Evolutionary conservation across 1,140 invertebrate genomes (phyloP).

Genomic region (Drosophila nasuta): DNA sequence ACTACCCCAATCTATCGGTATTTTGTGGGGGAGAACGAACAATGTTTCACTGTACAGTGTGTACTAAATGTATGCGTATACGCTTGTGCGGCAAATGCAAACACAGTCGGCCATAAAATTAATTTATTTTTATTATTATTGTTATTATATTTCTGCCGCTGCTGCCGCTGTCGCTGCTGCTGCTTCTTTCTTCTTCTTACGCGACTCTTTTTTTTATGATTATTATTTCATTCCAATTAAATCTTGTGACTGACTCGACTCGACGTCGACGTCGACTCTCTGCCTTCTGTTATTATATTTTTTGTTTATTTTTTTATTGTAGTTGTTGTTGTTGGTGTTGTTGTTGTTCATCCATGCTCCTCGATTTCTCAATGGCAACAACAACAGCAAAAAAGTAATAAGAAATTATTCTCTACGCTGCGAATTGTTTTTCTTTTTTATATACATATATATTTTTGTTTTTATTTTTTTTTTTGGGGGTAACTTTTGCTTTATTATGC

Average conservation of each 20-base stretch:
- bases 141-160: slow-evolving; percentile 70
- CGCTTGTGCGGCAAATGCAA: slow-evolving; percentile 28
- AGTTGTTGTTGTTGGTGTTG: slow-evolving; percentile 44
- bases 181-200: slow-evolving; percentile 24
- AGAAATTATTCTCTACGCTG: slow-evolving; percentile 40
- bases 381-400: slow-evolving; percentile 19
- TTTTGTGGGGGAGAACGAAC: neutral
- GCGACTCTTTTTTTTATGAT: slow-evolving; percentile 72
- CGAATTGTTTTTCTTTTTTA: slow-evolving; percentile 14
- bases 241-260: slow-evolving; percentile 58
- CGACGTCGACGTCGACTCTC: neutral
- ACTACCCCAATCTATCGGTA: slow-evolving; percentile 9
- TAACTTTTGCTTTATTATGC: slow-evolving; percentile 56
- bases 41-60: slow-evolving; percentile 14
- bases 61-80: slow-evolving; percentile 13
- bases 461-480: slow-evolving; percentile 31
- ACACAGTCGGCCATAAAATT: slow-evolving; percentile 70
- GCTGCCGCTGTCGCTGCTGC: neutral
- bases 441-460: slow-evolving; percentile 16
- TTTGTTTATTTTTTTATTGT: slow-evolving; percentile 54
- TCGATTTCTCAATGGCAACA: slow-evolving; percentile 11
- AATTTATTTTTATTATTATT: slow-evolving; percentile 84
- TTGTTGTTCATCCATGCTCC: slow-evolving; percentile 29
- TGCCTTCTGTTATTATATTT: slow-evolving; percentile 31
- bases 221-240: slow-evolving; percentile 83